Conservation (phyloP, 2,888 invertebrate genomes). For the Harpagoxenus sublaevis region DNA sequence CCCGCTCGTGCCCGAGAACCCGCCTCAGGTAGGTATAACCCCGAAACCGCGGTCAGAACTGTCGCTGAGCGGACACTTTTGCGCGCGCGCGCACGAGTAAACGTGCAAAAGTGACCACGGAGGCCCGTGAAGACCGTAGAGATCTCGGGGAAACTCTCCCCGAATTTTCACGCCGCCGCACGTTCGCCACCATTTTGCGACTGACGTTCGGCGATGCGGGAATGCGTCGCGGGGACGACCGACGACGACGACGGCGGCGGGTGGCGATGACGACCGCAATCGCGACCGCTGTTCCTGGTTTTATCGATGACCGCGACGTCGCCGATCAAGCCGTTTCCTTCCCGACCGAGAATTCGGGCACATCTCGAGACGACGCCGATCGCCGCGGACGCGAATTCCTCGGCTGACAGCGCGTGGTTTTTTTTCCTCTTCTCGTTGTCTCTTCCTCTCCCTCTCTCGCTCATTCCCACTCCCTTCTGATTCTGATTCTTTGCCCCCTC, state of each 20-base stretch:
- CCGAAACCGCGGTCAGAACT: background rate
- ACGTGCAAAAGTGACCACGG: background rate
- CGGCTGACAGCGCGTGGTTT: conserved; percentile 50
- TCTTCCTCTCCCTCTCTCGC: background rate
- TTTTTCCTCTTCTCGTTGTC: conserved; percentile 30
- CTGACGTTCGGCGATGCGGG: conserved; percentile 72
- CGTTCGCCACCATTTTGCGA: conserved; percentile 78
- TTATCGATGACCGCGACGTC: background rate
- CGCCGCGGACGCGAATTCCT: conserved; percentile 40
- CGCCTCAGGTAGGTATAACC: conserved; percentile 64
- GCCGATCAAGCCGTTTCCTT: background rate
- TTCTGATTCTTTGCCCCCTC: no score
- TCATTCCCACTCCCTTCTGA: background rate
- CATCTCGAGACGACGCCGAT: background rate
- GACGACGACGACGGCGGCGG: background rate
- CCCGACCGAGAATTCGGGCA: background rate
- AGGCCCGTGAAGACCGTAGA: no score
- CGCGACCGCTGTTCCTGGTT: conserved; percentile 23
- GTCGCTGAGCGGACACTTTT: background rate
- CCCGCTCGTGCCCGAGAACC: conserved; percentile 65
- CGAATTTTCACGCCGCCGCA: conserved; percentile 52
- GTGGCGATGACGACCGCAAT: background rate
- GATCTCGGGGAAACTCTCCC: conserved; percentile 31
- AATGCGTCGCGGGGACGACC: conserved; percentile 48
- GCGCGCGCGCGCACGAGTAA: background rate